Evolutionary conservation across 2,888 invertebrate genomes (phyloP).

Genomic region (Gastracanthus pulcherrimus): DNA sequence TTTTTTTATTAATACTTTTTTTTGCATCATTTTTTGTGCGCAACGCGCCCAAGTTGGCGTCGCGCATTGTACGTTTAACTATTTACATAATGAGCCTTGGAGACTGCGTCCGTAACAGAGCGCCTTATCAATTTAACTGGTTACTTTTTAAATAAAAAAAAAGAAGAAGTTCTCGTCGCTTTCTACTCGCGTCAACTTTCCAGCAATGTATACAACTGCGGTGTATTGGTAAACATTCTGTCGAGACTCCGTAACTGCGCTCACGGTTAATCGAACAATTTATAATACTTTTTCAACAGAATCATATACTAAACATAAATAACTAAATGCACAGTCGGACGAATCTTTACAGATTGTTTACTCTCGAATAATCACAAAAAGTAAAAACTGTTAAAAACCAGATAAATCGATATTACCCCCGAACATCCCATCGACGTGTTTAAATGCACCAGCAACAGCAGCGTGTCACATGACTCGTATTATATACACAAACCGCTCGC

Average conservation of each 20-base stretch:
- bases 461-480: no score
- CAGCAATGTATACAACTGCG: no score
- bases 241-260: neutral
- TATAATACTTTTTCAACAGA: constrained; percentile 13
- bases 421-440: no score
- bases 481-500: no score
- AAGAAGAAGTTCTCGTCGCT: no score
- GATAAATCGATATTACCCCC: neutral
- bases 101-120: constrained; percentile 16
- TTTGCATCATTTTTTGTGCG: neutral
- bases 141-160: neutral
- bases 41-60: neutral
- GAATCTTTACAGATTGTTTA: neutral
- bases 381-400: no score
- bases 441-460: no score
- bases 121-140: constrained; percentile 7
- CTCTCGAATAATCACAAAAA: no score
- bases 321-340: neutral
- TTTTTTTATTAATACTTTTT: constrained; percentile 32
- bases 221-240: constrained; percentile 21
- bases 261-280: neutral
- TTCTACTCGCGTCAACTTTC: no score
- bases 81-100: constrained; percentile 34
- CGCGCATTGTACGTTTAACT: neutral
- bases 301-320: neutral